Conservation (phyloP, 92 coral and sea anemone genomes). For the Diadumene lineata region DNA sequence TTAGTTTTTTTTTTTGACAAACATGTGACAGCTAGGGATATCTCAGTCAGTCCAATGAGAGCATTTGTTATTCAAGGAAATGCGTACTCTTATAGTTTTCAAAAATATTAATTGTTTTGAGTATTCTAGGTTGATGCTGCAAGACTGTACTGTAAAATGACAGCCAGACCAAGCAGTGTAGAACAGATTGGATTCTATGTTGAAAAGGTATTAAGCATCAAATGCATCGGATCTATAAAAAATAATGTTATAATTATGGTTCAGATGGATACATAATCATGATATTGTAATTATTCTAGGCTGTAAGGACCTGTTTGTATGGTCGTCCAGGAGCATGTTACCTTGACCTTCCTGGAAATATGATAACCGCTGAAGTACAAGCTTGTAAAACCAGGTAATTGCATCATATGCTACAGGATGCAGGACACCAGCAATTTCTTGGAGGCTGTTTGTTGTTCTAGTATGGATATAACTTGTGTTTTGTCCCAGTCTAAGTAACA, state of each 20-base stretch:
- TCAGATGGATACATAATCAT: too few species aligned
- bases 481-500: too few species aligned
- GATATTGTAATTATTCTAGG: conserved; percentile 36
- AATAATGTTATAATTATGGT: too few species aligned
- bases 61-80: not conserved
- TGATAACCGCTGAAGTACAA: conserved; percentile 66
- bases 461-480: too few species aligned
- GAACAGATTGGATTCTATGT: conserved; percentile 80
- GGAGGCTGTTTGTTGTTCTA: too few species aligned
- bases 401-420: too few species aligned
- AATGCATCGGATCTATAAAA: conserved; percentile 7
- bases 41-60: not conserved
- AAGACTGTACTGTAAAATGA: conserved; percentile 45
- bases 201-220: conserved; percentile 95
- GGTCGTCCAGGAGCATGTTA: conserved; percentile 96
- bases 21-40: not conserved
- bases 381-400: conserved; percentile 81
- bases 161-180: conserved; percentile 87
- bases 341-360: conserved; percentile 89
- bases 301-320: conserved; percentile 84
- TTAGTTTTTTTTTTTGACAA: too few species aligned
- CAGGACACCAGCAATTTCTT: too few species aligned
- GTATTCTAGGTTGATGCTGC: not conserved
- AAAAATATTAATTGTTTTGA: not conserved
- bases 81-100: not conserved